Evolutionary conservation across 1,140 invertebrate genomes (phyloP), one percentile per base, ranked within the genome.

Genomic region (Lepidurus packardi): DNA sequence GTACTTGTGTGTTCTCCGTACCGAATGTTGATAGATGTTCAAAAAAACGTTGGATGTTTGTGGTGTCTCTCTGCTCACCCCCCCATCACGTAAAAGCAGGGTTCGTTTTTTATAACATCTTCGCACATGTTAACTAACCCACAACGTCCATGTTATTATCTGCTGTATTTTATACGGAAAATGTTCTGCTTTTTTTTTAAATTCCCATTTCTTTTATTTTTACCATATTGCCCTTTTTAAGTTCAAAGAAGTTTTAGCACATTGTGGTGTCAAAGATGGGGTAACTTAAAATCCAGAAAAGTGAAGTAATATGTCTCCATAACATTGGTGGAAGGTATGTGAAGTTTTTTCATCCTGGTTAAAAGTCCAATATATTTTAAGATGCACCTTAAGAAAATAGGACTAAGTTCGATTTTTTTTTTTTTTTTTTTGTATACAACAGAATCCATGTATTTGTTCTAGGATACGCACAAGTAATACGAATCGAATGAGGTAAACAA

Each of bases 361-460:
- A 65, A 65, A 65, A 65, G n/a, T 65, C 10, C 21, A 65, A 65
- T 65, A 65, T 65, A 65, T 65, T 65, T 65, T 21, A 65, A 65
- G n/a, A 65, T 65, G 53, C 53, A 65, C 53, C 53, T 65, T 65
- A 65, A 16, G 21, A 65, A 16, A 9, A n/a, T n/a, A 34, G 34
- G 34, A 3, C 3, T 4, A 34, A 34, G 34, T 34, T 34, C 0
- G 34, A 4, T 34, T 34, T 34, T 34, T 4, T 34, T 34, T 2
- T 34, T 34, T 34, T 34, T 34, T 1, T 34, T 65, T 65, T 13
- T 65, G 53, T 65, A 65, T 65, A 65, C 53, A 65, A 65, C 53
- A 65, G 53, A 65, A 65, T 65, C 53, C 53, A 65, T 65, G 53
- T 65, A 65, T 65, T 65, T 65, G 53, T 65, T 65, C 53, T 65